phyloP scores from a whole-genome alignment of 2,113 vertebrate genomes.

The Pseudopipra pipra region DNA sequence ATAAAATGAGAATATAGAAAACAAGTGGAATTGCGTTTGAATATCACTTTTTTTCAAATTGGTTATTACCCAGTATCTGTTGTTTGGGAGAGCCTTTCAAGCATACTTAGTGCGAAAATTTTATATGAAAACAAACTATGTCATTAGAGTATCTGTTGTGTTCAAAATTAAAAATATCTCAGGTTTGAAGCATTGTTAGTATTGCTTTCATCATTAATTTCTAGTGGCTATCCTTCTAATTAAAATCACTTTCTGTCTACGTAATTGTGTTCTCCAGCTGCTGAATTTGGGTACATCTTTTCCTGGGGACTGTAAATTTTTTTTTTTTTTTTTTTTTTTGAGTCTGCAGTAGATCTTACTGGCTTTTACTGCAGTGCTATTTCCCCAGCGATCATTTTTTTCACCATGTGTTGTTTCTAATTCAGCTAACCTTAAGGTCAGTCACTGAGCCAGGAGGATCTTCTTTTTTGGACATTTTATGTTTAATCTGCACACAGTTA shows the following conservation, averaged over 20 bases:
- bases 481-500: not conserved
- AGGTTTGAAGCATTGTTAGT: not conserved
- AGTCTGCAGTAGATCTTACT: not conserved
- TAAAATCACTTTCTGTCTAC: not conserved
- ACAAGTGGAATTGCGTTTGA: not conserved
- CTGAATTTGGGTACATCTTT: not conserved
- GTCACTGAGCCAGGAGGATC: accelerated
- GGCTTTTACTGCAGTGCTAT: not conserved
- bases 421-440: not conserved
- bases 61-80: accelerated
- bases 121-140: not conserved
- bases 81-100: not conserved
- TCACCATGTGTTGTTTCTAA: not conserved
- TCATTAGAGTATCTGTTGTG: not conserved
- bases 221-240: not conserved
- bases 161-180: not conserved
- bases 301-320: not conserved
- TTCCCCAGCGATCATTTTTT: not conserved
- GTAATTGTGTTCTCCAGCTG: accelerated
- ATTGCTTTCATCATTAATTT: not conserved
- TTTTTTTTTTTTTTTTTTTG: not conserved
- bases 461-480: not conserved
- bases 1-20: not conserved
- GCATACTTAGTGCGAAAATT: not conserved
- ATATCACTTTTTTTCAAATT: not conserved